Evolutionary conservation across 2,113 vertebrate genomes (phyloP).

Genomic region (pig (Sus scrofa)): T2T-Sscrofa CM000830.6:72103501-72104000

Average conservation of each 20-base stretch:
- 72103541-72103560: conserved; percentile 82
- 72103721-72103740: conserved; percentile 95
- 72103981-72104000: conserved; percentile 94
- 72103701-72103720: conserved; percentile 86
- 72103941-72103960: conserved; percentile 90
- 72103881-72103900: background rate
- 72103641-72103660: conserved; percentile 84
- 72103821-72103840: conserved; percentile 17
- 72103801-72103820: conserved; percentile 82
- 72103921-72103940: background rate
- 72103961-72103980: conserved; percentile 93
- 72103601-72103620: conserved; percentile 87
- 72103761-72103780: conserved; percentile 93
- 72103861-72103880: background rate
- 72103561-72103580: conserved; percentile 75
- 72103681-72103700: conserved; percentile 73
- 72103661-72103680: conserved; percentile 81
- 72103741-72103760: conserved; percentile 97
- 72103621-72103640: conserved; percentile 90
- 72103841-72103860: background rate
- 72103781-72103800: conserved; percentile 94
- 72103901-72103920: background rate
- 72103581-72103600: conserved; percentile 83
- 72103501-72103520: conserved; percentile 84
- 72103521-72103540: conserved; percentile 77